Percentiles rank a stretch among this genome's conserved stretches.
Evolutionary conservation across 2,797 vertebrate species (phyloP).

Genomic region (Sebastes hubbsi): DNA sequence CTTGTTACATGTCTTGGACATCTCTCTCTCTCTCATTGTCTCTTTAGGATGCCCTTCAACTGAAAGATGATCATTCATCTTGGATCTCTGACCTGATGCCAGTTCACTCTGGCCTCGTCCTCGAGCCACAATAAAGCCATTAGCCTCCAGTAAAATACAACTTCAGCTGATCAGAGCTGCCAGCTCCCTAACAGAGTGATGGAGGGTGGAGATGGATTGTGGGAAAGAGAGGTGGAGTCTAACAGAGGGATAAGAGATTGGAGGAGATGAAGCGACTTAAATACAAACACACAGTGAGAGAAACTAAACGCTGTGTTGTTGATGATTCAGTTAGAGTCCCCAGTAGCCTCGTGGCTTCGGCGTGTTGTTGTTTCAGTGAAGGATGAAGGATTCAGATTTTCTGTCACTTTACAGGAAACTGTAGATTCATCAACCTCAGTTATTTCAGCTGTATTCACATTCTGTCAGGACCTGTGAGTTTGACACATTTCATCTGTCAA

Average conservation of each 20-base stretch:
- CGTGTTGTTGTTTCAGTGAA: conserved; percentile 6
- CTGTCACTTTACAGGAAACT: neutral
- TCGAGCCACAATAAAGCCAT: neutral
- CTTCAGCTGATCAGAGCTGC: neutral
- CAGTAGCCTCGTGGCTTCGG: neutral
- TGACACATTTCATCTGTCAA: neutral
- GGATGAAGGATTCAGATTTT: conserved; percentile 1
- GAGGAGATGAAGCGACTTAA: neutral
- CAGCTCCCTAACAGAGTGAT: neutral
- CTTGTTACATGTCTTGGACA: neutral
- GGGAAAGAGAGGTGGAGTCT: neutral
- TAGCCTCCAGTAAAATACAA: neutral
- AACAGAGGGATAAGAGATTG: neutral
- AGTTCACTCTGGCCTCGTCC: neutral
- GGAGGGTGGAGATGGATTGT: neutral
- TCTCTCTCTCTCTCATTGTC: neutral
- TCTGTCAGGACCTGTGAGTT: neutral
- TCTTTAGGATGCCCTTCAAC: neutral
- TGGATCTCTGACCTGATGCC: neutral
- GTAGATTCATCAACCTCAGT: neutral
- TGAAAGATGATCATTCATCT: conserved; percentile 4
- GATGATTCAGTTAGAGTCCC: neutral
- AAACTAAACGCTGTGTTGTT: conserved; percentile 7
- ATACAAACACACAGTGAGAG: conserved; percentile 5
- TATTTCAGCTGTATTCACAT: neutral